Evolutionary conservation across 1,140 invertebrate genomes (phyloP), one percentile per base, ranked within the genome.

Genomic region (Physella acuta): DNA sequence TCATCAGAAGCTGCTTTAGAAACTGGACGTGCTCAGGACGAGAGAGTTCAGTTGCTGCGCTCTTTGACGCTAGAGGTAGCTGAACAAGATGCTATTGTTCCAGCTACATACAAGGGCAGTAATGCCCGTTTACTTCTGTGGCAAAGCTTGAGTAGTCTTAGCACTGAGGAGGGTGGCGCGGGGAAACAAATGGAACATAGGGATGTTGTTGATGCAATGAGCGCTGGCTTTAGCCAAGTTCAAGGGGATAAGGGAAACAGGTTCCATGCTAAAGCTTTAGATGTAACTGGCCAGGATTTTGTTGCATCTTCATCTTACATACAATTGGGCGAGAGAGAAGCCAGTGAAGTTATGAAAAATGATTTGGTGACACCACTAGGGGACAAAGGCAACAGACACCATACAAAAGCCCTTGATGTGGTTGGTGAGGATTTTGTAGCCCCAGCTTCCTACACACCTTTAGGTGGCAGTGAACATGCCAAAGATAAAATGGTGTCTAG

Each of bases 361-460:
- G 31, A 33, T 16, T 39, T 8, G 37, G 34, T 44, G 5, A 51
- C 33, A 26, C 31, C 52, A 56, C 17, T 49, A 28, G 71, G 71
- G 3, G 71, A 68, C 44, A n/a, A 37, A 33, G 71, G 71, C 24
- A 72, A 68, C 26, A 33, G 39, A 1, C 66, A 68, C n/a, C 59
- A 68, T 39, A 39, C 65, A 37, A 52, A 58, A 34, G 58, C 58
- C 20, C 39, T 72, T 37, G 52, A 68, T 59, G 71, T 68, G n/a
- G 26, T 49, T 2, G 64, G 31, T 17, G 44, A 62, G n/a, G 70
- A 71, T 37, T 34, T 11, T 1, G 52, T 44, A 26, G 24, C 49
- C 3, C 5, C 49, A 4, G 37, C 51, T 2, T 34, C 51, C 2
- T 52, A 37, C 28, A 55, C 63, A 17, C 26, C 49, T 26, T 37